These are phyloP conservation scores for Sprattus sprattus DNA, from an alignment of 2,113 vertebrate genomes.

Conservation along the genomic window DNA sequence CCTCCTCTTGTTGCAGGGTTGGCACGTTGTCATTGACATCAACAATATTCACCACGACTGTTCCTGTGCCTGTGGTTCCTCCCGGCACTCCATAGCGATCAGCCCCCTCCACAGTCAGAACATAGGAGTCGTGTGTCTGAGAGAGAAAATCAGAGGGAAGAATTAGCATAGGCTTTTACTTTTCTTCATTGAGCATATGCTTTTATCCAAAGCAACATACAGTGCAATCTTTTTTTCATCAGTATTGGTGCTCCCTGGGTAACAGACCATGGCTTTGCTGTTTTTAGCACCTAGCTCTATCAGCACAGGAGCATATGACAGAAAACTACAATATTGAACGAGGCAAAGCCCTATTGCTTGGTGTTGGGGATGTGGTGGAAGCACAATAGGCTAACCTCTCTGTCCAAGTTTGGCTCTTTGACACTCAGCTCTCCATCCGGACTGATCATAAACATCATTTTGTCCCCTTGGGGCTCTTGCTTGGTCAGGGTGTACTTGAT, in stretches of 20 bases:
- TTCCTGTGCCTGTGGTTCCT: slow-evolving; percentile 70
- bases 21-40: slow-evolving; percentile 92
- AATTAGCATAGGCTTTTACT: background rate
- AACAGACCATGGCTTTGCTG: background rate
- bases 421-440: slow-evolving; percentile 72
- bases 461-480: slow-evolving; percentile 71
- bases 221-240: background rate
- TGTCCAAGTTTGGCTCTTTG: slow-evolving; percentile 73
- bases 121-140: slow-evolving; percentile 57
- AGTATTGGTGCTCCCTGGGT: background rate
- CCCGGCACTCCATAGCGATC: slow-evolving; percentile 77
- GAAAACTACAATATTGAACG: too few species aligned
- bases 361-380: background rate
- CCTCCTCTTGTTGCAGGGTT: slow-evolving; percentile 72
- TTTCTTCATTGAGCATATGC: background rate
- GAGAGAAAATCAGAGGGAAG: background rate
- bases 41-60: slow-evolving; percentile 71
- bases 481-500: slow-evolving; percentile 80
- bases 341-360: too few species aligned
- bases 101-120: slow-evolving; percentile 75
- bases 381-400: slow-evolving; percentile 78
- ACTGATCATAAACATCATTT: slow-evolving; percentile 76
- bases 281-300: background rate
- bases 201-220: background rate
- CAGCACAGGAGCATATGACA: background rate